These are phyloP conservation scores for Drosophila birchii DNA, from an alignment of 2,888 invertebrate species.

Conservation along the genomic window DNA sequence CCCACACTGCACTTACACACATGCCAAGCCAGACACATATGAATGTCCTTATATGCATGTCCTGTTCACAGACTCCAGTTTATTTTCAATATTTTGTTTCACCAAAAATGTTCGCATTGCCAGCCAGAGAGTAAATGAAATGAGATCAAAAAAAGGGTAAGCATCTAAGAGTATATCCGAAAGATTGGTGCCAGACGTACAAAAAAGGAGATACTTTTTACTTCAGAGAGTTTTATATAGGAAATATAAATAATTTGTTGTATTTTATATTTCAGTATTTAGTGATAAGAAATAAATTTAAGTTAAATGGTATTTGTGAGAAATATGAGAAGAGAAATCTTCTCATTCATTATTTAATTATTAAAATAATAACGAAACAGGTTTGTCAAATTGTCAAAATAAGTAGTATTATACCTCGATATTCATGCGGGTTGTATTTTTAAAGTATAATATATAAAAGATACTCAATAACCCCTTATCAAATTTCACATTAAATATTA, in stretches of 20 bases:
- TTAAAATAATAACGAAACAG: neutral
- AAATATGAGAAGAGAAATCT: too few species aligned
- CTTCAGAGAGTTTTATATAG: neutral
- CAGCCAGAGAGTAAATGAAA: constrained; percentile 21
- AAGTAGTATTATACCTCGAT: neutral
- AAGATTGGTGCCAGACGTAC: neutral
- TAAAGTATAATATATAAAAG: neutral
- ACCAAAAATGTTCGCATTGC: constrained; percentile 56
- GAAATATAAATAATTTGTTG: neutral
- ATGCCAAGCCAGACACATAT: constrained; percentile 59
- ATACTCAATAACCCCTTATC: neutral
- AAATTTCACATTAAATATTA: neutral
- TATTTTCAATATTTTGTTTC: constrained; percentile 76
- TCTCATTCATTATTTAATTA: neutral
- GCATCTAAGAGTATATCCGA: constrained; percentile 20
- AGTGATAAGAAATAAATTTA: neutral
- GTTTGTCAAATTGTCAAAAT: neutral
- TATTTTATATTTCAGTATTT: neutral
- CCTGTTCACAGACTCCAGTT: constrained; percentile 51
- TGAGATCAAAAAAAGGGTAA: neutral
- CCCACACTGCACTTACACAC: constrained; percentile 51
- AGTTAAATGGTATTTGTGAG: neutral
- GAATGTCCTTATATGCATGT: constrained; percentile 27
- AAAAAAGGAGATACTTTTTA: neutral
- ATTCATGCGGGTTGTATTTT: neutral